Conservation (phyloP, 2,797 vertebrate genomes). For the Adelosebastes latens region DNA sequence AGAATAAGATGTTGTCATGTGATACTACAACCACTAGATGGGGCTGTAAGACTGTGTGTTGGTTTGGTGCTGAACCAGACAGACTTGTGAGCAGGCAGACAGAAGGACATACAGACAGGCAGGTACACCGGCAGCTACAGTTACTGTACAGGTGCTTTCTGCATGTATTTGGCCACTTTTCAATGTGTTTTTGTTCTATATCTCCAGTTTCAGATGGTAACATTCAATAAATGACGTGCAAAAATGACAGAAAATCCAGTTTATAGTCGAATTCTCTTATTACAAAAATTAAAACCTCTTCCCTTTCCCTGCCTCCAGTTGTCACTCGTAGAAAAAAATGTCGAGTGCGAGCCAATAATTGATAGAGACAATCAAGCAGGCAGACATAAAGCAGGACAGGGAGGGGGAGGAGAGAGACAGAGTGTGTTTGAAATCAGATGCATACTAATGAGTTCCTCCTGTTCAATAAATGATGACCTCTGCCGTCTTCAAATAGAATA, state of each 20-base stretch:
- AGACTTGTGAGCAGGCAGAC: neutral
- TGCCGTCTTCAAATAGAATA: conserved; percentile 74
- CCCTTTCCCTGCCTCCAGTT: neutral
- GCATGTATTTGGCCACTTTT: conserved; percentile 1
- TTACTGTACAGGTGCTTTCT: neutral
- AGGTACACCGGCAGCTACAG: neutral
- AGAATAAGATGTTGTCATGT: neutral
- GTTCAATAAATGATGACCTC: conserved; percentile 84
- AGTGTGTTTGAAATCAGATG: conserved; percentile 70
- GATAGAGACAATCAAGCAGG: conserved; percentile 62
- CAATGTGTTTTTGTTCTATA: neutral
- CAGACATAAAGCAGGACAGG: conserved; percentile 65
- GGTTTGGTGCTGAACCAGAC: neutral
- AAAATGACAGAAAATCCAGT: neutral
- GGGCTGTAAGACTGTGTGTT: conserved; percentile 54
- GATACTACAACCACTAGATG: conserved; percentile 65
- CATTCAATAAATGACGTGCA: neutral
- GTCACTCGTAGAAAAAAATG: neutral
- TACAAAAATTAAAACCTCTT: neutral
- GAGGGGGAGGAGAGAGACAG: conserved; percentile 59
- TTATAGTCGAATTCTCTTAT: neutral
- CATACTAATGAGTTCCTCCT: conserved; percentile 80
- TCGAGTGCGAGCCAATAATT: conserved; percentile 42
- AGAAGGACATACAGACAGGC: neutral
- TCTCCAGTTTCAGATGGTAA: neutral